Evolutionary conservation across 2,888 invertebrate genomes (phyloP).

Genomic region (Poecilus cupreus): DNA sequence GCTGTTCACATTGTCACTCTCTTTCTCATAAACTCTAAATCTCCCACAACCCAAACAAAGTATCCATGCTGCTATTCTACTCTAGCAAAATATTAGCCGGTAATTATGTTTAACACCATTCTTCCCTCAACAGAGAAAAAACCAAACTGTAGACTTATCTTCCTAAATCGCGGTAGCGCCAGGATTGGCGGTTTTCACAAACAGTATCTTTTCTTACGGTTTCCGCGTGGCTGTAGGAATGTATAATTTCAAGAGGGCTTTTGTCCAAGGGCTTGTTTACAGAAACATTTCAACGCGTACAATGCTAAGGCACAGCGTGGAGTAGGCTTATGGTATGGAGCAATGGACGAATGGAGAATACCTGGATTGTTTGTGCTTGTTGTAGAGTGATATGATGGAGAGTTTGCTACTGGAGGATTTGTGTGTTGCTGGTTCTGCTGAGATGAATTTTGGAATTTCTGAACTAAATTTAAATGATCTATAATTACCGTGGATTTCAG

Average conservation of each 20-base stretch:
- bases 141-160: background rate
- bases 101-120: slow-evolving; percentile 24
- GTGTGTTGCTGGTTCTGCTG: too few species aligned
- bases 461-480: too few species aligned
- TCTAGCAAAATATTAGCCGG: slow-evolving; percentile 1
- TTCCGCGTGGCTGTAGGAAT: background rate
- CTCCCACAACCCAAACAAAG: slow-evolving; percentile 12
- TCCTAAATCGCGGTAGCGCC: slow-evolving; percentile 11
- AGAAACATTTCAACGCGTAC: slow-evolving; percentile 53
- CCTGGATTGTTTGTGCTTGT: slow-evolving; percentile 5
- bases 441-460: too few species aligned
- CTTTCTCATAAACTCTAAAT: background rate
- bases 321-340: background rate
- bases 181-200: slow-evolving; percentile 61
- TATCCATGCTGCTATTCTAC: slow-evolving; percentile 4
- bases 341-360: background rate
- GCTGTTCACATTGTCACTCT: background rate
- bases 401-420: background rate
- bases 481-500: too few species aligned
- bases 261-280: slow-evolving; percentile 44
- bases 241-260: slow-evolving; percentile 36
- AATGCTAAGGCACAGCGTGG: slow-evolving; percentile 8
- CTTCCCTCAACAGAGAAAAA: background rate
- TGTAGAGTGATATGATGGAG: background rate
- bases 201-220: slow-evolving; percentile 46